phyloP scores from a whole-genome alignment of 1,140 invertebrate species.

The Brachionus manjavacas region DNA sequence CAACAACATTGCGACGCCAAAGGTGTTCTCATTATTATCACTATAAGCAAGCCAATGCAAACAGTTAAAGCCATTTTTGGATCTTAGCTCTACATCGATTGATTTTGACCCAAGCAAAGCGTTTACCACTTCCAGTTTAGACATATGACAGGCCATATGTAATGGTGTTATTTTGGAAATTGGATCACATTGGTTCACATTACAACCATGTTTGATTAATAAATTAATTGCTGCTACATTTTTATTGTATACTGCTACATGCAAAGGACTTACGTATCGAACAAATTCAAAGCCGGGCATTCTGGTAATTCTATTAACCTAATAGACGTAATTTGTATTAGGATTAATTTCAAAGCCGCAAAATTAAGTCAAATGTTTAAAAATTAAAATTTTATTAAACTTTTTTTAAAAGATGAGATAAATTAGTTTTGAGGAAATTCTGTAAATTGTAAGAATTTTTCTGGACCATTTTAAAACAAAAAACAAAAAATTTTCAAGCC shows the following conservation, averaged over 20 bases:
- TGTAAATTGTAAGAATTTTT: too few relatives aligned
- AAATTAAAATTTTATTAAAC: too few relatives aligned
- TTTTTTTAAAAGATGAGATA: too few relatives aligned
- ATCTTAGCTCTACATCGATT: background rate
- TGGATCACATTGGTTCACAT: slow-evolving; percentile 33
- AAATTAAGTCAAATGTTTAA: too few relatives aligned
- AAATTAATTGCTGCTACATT: slow-evolving; percentile 20
- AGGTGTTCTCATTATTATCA: slow-evolving; percentile 2
- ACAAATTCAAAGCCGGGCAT: slow-evolving; percentile 28
- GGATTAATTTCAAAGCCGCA: too few relatives aligned
- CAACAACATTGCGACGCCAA: background rate
- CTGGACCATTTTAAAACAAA: too few relatives aligned
- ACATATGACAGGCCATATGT: slow-evolving; percentile 33
- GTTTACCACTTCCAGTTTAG: background rate
- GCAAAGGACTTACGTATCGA: background rate
- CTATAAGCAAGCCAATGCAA: slow-evolving; percentile 27
- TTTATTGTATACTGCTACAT: slow-evolving; percentile 1
- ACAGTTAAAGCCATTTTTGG: slow-evolving; percentile 33
- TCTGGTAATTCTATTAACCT: background rate
- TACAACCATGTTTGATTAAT: slow-evolving; percentile 1
- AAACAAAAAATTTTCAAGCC: too few relatives aligned
- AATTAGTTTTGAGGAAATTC: too few relatives aligned
- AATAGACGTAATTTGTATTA: too few relatives aligned
- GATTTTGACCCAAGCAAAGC: background rate
- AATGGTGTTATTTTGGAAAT: slow-evolving; percentile 2